Evolutionary conservation across 2,797 vertebrate species (phyloP), one percentile per base, ranked within the genome.

Genomic region (Xerus rutilus): DNA sequence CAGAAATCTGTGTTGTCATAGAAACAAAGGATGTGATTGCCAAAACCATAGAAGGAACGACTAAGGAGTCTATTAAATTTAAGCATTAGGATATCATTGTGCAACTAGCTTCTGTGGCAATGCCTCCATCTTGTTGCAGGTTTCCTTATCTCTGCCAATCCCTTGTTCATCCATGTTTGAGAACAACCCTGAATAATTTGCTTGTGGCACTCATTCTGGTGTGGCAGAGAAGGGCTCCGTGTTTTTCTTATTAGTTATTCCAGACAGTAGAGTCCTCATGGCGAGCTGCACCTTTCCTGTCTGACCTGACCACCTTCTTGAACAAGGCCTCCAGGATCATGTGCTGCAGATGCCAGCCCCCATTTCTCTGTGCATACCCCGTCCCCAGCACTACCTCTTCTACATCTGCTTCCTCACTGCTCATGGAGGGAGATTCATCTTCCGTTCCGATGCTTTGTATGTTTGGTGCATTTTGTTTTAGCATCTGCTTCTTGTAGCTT

Each of bases 11-110:
- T 62, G 88, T 89, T 96, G 86, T 82, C 89, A 95, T 84, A 65
- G 94, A 96, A 95, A 93, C 89, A 91, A 86, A 57, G 28, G n/a
- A 89, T 47, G 14, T 74, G 74, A 49, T 85, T 95, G 59, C 49
- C 62, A 67, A 83, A 70, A 65, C 76, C 18, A 35, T 0, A 77
- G 39, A 43, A 30, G 20, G n/a, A 88, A 89, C 43, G n/a, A 83
- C 15, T 28, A 94, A 93, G 14, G 11, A 89, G 81, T 72, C 54
- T 57, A 28, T 78, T 83, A n/a, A 9, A 67, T 32, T 30, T 32
- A 23, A 25, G 43, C 39, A 43, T 94, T 82, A 89, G 23, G 3
- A 47, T 91, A 78, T 49, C 72, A 45, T 4, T 45, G 32, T 43
- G 3, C 5, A 89, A 70, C 32, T 35, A 59, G 35, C 25, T 84